phyloP scores from a whole-genome alignment of 2,797 vertebrate genomes.

The Caiman crocodilus region DNA sequence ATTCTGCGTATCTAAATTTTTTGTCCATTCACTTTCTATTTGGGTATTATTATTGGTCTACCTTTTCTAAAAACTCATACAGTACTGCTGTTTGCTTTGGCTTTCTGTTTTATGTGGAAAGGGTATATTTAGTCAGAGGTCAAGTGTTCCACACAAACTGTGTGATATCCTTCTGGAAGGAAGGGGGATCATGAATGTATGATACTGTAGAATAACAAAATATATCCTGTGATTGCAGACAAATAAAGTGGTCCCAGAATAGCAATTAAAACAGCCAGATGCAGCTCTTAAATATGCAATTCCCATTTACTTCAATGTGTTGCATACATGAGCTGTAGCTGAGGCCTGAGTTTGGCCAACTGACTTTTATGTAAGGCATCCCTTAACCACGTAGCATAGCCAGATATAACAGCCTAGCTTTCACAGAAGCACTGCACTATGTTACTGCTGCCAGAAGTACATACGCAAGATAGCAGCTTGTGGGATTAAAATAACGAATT shows the following conservation, averaged over 20 bases:
- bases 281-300: neutral
- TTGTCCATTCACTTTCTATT: neutral
- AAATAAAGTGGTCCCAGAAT: neutral
- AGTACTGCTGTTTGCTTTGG: neutral
- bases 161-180: neutral
- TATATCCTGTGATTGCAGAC: neutral
- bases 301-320: neutral
- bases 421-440: neutral
- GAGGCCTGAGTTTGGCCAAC: neutral
- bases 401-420: neutral
- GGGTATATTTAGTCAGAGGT: neutral
- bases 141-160: neutral
- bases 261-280: neutral
- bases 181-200: neutral
- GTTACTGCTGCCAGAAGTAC: neutral
- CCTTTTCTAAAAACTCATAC: too few relatives aligned
- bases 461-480: neutral
- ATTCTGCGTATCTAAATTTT: neutral
- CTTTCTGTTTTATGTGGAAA: neutral
- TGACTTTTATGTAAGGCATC: neutral
- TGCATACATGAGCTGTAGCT: neutral
- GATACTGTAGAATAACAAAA: neutral
- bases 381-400: neutral
- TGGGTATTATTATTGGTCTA: neutral
- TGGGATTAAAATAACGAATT: neutral